phyloP scores from a whole-genome alignment of 2,888 invertebrate species.

The Clanis bilineata region DNA sequence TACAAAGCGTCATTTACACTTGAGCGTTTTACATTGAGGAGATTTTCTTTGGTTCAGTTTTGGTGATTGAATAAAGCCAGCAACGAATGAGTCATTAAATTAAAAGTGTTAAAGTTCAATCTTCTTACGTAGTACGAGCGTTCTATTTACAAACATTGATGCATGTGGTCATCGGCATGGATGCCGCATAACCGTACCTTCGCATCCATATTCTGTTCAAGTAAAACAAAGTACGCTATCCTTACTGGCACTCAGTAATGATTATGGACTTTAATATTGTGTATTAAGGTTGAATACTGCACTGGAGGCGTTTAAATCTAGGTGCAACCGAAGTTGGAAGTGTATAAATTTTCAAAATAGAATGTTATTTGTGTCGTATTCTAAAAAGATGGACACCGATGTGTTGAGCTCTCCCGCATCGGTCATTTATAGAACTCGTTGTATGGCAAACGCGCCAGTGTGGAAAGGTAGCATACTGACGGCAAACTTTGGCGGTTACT shows the following conservation, averaged over 20 bases:
- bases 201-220: conserved; percentile 61
- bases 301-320: conserved; percentile 42
- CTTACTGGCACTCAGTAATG: conserved; percentile 28
- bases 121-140: conserved; percentile 58
- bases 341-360: conserved; percentile 80
- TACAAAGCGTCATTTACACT: conserved; percentile 27
- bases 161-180: conserved; percentile 82
- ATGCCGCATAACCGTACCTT: conserved; percentile 76
- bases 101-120: conserved; percentile 50
- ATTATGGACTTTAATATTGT: conserved; percentile 40
- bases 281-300: conserved; percentile 50
- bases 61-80: conserved; percentile 39
- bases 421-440: conserved; percentile 79
- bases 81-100: conserved; percentile 49
- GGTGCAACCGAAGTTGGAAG: conserved; percentile 66
- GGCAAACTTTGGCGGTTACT: conserved; percentile 46
- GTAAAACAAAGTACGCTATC: conserved; percentile 52
- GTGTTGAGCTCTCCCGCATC: conserved; percentile 82
- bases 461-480: conserved; percentile 51
- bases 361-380: conserved; percentile 82
- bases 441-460: conserved; percentile 62
- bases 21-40: conserved; percentile 15
- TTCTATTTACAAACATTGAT: conserved; percentile 82
- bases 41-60: conserved; percentile 20
- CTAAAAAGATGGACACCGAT: conserved; percentile 82